phyloP scores from a whole-genome alignment of 2,797 vertebrate genomes.

The Leuciscus waleckii region DNA sequence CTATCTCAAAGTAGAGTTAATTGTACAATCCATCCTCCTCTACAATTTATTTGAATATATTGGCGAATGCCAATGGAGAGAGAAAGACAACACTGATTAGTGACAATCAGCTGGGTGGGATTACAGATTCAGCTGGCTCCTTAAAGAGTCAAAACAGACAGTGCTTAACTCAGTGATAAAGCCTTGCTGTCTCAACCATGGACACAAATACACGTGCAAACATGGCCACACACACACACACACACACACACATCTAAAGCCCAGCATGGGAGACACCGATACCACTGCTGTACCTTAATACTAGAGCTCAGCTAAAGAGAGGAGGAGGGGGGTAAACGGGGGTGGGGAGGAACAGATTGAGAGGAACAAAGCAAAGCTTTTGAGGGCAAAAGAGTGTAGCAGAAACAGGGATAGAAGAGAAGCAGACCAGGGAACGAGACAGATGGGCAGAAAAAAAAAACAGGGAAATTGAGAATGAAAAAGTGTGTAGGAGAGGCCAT shows the following conservation, averaged over 20 bases:
- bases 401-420: slow-evolving; percentile 19
- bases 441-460: slow-evolving; percentile 24
- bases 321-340: slow-evolving; percentile 22
- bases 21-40: neutral
- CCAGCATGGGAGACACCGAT: slow-evolving; percentile 38
- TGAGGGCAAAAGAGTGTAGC: slow-evolving; percentile 27
- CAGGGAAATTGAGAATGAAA: slow-evolving; percentile 28
- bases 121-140: slow-evolving; percentile 57
- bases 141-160: slow-evolving; percentile 56
- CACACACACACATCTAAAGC: slow-evolving; percentile 34
- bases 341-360: slow-evolving; percentile 48
- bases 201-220: slow-evolving; percentile 32
- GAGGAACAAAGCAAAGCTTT: slow-evolving; percentile 39
- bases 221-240: slow-evolving; percentile 37
- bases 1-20: neutral
- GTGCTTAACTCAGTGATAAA: slow-evolving; percentile 40
- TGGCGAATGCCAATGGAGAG: neutral
- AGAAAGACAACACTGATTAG: slow-evolving; percentile 66
- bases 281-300: slow-evolving; percentile 41
- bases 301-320: slow-evolving; percentile 47
- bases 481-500: slow-evolving; percentile 37
- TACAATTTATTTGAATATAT: neutral
- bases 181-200: slow-evolving; percentile 8
- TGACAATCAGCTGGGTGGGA: slow-evolving; percentile 63
- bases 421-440: slow-evolving; percentile 25